phyloP scores from a whole-genome alignment of 2,888 invertebrate species.

The Heliothis peltigera region DNA sequence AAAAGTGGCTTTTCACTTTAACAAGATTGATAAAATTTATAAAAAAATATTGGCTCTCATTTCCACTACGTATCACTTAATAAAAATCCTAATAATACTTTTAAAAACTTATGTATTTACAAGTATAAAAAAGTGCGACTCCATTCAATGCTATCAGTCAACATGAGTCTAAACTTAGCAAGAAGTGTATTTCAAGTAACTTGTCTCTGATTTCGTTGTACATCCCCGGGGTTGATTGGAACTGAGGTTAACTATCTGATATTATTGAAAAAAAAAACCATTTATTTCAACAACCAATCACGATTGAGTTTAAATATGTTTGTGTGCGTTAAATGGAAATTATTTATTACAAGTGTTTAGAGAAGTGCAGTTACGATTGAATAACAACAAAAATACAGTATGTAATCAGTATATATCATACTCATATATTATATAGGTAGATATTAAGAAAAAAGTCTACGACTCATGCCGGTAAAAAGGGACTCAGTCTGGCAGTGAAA shows the following conservation, averaged over 20 bases:
- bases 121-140: conserved; percentile 24
- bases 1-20: no score
- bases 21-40: neutral
- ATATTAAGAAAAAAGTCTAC: conserved; percentile 12
- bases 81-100: no score
- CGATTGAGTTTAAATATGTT: conserved; percentile 23
- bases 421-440: no score
- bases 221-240: conserved; percentile 60
- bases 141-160: conserved; percentile 44
- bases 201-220: conserved; percentile 65
- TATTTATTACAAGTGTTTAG: neutral
- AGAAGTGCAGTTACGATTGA: neutral
- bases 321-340: neutral
- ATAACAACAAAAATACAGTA: neutral
- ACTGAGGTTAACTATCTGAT: conserved; percentile 50
- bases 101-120: neutral
- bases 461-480: neutral
- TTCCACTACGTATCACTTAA: no score
- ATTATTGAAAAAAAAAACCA: conserved; percentile 31
- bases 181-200: conserved; percentile 52
- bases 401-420: neutral
- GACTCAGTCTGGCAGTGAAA: conserved; percentile 9
- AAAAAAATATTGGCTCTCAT: neutral
- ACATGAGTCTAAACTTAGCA: conserved; percentile 45
- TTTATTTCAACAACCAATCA: conserved; percentile 13